Conservation (phyloP, 2,113 vertebrate species). For the Eolophus roseicapilla region DNA sequence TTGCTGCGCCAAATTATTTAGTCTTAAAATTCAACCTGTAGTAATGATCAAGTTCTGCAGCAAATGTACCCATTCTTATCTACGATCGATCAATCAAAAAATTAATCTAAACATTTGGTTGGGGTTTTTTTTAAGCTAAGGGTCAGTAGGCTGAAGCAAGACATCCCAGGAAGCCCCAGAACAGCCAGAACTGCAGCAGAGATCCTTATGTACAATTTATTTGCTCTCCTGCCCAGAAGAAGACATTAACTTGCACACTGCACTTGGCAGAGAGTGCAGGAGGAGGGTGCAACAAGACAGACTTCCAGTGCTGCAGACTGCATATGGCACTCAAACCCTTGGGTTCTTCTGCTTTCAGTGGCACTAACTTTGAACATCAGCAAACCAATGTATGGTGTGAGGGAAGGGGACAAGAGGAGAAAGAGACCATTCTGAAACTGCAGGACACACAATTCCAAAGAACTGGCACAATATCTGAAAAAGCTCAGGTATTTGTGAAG, state of each 20-base stretch:
- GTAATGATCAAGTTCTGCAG: not conserved
- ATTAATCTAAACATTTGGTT: not conserved
- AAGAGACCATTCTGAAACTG: not conserved
- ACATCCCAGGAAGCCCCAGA: not conserved
- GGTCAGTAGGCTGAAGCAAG: not conserved
- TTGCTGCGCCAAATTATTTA: not conserved
- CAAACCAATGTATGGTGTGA: accelerated
- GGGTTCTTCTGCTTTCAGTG: not conserved
- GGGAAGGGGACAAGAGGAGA: not conserved
- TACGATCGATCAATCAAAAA: not conserved
- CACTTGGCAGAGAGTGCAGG: accelerated
- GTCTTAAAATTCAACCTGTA: not conserved
- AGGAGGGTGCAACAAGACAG: not conserved
- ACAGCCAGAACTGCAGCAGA: not conserved
- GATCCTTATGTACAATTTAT: accelerated
- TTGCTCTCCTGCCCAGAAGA: not conserved
- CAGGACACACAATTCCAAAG: accelerated
- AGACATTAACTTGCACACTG: not conserved
- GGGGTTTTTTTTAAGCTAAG: not conserved
- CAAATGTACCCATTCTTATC: not conserved
- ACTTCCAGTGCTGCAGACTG: not conserved
- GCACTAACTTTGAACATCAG: accelerated
- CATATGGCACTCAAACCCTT: accelerated
- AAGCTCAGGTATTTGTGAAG: not conserved
- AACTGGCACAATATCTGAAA: not conserved